Evolutionary conservation across 1,140 invertebrate species (phyloP), one percentile per base, ranked within the genome.

Genomic region (Drosophila bocki): DNA sequence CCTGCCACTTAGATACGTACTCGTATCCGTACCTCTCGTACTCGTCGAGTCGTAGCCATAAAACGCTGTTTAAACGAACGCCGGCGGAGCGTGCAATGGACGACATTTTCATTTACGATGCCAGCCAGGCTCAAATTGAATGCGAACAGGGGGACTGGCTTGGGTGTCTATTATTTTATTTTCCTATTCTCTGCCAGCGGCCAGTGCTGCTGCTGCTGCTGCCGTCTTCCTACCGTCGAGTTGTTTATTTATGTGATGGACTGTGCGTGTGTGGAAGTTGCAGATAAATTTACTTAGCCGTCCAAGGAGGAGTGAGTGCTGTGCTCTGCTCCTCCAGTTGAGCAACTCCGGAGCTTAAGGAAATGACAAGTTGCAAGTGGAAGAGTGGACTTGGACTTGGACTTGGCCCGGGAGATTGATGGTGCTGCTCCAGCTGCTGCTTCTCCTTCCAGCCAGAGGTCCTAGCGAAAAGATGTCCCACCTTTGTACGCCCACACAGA

Each of bases 221-320:
- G 17, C 51, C 11, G 53, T 56, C 37, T 61, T 56, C 59, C 70
- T 35, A 39, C 63, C 85, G 76, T 83, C 82, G 76, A 87, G 84
- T 88, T 87, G 84, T 83, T 87, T 87, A 83, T 87, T 88, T 88
- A 88, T 87, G 80, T 88, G 84, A 87, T 65, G 81, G 83, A 76
- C 75, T 87, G 50, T 65, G 80, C 75, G 63, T 78, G 64, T 81
- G 75, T 70, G 82, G 75, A 70, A 78, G 64, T 81, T 86, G 72
- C 80, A 83, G 76, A 87, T 83, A 87, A 83, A 88, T 87, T 87
- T 87, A 70, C 80, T 83, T 77, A 80, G 80, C 69, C 48, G 70
- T 78, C 77, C 72, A 13, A 54, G 51, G 77, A 72, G 67, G 15
- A 58, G 19, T 37, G 70, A 47, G 56, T 48, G 53, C 45, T 37